Evolutionary conservation across 2,888 invertebrate genomes (phyloP).

Genomic region (Nomada ruficornis): DNA sequence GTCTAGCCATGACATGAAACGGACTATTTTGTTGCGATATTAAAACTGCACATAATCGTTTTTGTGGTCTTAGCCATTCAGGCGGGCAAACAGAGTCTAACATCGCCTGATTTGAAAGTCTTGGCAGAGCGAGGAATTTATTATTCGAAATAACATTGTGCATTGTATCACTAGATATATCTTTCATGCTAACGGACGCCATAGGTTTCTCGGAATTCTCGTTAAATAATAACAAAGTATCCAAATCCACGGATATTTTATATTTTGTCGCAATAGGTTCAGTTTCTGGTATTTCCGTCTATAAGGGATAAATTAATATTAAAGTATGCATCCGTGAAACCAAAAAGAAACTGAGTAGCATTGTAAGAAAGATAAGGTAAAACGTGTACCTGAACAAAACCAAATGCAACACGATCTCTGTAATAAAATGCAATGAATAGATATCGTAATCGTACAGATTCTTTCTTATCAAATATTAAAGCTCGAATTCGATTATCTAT

Average conservation of each 20-base stretch:
- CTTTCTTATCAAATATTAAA: slow-evolving; percentile 93
- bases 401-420: slow-evolving; percentile 94
- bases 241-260: slow-evolving; percentile 90
- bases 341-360: not conserved
- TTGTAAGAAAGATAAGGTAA: slow-evolving; percentile 5
- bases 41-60: slow-evolving; percentile 91
- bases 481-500: slow-evolving; percentile 96
- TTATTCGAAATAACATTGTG: slow-evolving; percentile 95
- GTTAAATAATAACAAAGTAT: slow-evolving; percentile 94
- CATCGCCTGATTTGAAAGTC: slow-evolving; percentile 95
- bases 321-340: not conserved
- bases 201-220: slow-evolving; percentile 93
- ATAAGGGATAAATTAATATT: slow-evolving; percentile 32
- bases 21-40: slow-evolving; percentile 89
- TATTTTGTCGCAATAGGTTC: slow-evolving; percentile 88
- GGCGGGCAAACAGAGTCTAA: slow-evolving; percentile 95
- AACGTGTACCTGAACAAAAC: slow-evolving; percentile 86
- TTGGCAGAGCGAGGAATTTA: slow-evolving; percentile 93
- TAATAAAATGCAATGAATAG: slow-evolving; percentile 95
- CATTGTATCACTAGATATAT: slow-evolving; percentile 94
- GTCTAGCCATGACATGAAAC: slow-evolving; percentile 88
- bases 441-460: slow-evolving; percentile 92
- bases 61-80: slow-evolving; percentile 92
- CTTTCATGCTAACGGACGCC: slow-evolving; percentile 94
- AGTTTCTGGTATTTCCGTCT: slow-evolving; percentile 89